Evolutionary conservation across 92 coral and sea anemone species (phyloP).

Genomic region (Phenganax stokvisi): DNA sequence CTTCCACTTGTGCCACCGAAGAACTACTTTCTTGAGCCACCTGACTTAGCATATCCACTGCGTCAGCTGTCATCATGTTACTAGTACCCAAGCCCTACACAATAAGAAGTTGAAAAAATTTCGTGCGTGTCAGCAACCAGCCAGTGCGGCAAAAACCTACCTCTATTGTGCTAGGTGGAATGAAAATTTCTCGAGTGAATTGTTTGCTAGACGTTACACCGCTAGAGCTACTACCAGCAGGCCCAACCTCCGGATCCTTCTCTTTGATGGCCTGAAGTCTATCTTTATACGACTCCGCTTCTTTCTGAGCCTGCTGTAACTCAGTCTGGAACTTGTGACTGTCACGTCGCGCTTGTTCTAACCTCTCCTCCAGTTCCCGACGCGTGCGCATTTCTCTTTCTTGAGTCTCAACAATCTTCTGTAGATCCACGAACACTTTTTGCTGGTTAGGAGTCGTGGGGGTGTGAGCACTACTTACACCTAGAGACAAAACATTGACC

Average conservation of each 20-base stretch:
- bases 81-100: constrained; percentile 25
- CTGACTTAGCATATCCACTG: constrained; percentile 37
- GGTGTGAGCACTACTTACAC: constrained; percentile 35
- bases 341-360: constrained; percentile 72
- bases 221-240: constrained; percentile 12
- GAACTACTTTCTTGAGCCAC: constrained; percentile 29
- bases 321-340: constrained; percentile 84
- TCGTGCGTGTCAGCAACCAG: not conserved
- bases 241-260: not conserved
- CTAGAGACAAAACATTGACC: constrained; percentile 2
- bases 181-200: constrained; percentile 24
- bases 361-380: constrained; percentile 83
- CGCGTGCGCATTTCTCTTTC: constrained; percentile 75
- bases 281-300: constrained; percentile 84
- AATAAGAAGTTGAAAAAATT: not conserved
- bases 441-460: constrained; percentile 21
- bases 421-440: constrained; percentile 85
- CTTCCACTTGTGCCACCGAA: constrained; percentile 22
- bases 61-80: constrained; percentile 38
- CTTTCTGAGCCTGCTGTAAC: constrained; percentile 84
- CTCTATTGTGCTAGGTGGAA: constrained; percentile 13
- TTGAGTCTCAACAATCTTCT: constrained; percentile 74
- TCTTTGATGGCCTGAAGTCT: constrained; percentile 60
- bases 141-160: not conserved
- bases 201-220: constrained; percentile 31